Base-by-base conservation (phyloP, 2,113 vertebrate species). In the Anser cygnoides region DNA sequence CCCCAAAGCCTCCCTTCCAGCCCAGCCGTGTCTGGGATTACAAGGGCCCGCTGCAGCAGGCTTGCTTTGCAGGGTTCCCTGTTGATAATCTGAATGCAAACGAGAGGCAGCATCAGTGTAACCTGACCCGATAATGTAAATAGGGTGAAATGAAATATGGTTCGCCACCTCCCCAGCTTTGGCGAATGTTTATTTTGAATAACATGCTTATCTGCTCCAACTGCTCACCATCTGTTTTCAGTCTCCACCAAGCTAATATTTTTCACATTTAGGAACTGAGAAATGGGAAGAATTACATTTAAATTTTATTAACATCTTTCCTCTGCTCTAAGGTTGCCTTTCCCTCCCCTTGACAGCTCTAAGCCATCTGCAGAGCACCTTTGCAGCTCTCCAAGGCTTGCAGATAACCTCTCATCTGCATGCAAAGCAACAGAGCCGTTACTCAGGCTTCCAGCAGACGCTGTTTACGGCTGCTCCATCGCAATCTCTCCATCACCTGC, bases 141-240 rank as follows among this genome's bases (percentile, higher is more conserved):
- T 95, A 98, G 87, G 95, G 92, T 95, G 96, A 97, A 96, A 89
- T 96, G 94, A 98, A 97, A 97, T 97, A 97, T 92, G 97, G 96
- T 96, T 97, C 78, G 77, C 93, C 97, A 97, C 93, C 96, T 96
- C 95, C 97, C 97, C 95, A 97, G 97, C 95, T 97, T 95, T 74
- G 96, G 97, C 84, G 96, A 98, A 98, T 98, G 97, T 98, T 98
- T 98, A 98, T 98, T 98, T 97, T 96, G 93, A 98, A 98, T 97
- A 98, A 98, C 96, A 96, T 35, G 97, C 97, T 97, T 97, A 97
- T 96, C 96, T 97, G 95, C 86, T 98, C 96, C 97, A 98, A 98
- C 73, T 97, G 97, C 95, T 96, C 93, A 96, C 97, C 98, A 98
- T 98, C 98, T 98, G 98, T 98, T 97, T 98, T 95, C 94, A 96